Percentiles rank a stretch among this genome's conserved stretches.
Conservation (phyloP, 2,113 vertebrate genomes). For the Stegostoma tigrinum region DNA sequence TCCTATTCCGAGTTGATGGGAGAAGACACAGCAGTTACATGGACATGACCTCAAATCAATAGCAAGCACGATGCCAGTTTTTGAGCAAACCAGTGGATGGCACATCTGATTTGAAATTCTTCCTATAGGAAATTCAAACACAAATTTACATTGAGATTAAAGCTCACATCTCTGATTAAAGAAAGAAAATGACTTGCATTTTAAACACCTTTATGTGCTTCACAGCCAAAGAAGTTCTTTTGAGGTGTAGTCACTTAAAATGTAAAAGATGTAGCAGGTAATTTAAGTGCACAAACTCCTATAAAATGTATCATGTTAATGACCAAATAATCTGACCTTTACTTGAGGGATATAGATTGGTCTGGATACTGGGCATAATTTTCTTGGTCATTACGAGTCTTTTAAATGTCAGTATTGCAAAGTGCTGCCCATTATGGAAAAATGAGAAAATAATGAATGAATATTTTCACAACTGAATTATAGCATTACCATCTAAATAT, state of each 20-base stretch:
- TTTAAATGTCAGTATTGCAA: background rate
- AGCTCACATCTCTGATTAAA: background rate
- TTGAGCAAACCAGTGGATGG: background rate
- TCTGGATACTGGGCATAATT: no score
- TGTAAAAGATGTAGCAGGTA: background rate
- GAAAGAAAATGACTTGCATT: background rate
- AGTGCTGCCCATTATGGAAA: background rate
- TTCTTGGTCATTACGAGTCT: background rate
- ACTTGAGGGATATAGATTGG: no score
- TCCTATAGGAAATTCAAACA: background rate
- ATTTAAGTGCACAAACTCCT: no score
- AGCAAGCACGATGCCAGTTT: background rate
- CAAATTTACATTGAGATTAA: background rate
- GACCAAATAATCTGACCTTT: no score
- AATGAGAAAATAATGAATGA: background rate
- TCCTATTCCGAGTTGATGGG: background rate
- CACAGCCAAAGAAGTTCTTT: background rate
- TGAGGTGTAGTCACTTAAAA: background rate
- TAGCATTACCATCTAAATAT: background rate
- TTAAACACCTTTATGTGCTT: background rate
- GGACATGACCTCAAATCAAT: background rate
- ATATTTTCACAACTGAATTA: background rate
- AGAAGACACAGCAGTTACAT: background rate
- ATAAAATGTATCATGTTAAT: no score
- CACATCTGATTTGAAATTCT: background rate